Evolutionary conservation across 2,888 invertebrate species (phyloP).

Genomic region (Eilema sororculum): DNA sequence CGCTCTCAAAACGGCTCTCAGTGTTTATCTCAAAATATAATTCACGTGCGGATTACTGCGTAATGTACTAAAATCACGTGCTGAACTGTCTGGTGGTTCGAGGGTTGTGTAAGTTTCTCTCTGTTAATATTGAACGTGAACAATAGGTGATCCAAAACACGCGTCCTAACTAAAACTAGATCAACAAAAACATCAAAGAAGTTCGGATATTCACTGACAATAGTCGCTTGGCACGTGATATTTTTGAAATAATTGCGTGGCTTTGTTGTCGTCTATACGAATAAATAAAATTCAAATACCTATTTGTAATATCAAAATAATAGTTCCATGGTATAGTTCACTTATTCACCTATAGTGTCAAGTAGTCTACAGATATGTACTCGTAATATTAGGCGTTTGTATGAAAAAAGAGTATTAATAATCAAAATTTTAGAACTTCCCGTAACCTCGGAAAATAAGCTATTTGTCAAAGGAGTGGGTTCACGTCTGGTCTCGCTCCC

Average conservation of each 20-base stretch:
- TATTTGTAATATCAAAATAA: no score
- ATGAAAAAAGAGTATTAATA: no score
- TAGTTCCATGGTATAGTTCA: no score
- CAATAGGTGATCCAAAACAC: constrained; percentile 7
- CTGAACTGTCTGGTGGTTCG: constrained; percentile 9
- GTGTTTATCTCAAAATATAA: constrained; percentile 8
- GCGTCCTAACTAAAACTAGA: constrained; percentile 5
- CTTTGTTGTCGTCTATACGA: not conserved
- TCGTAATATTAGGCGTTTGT: no score
- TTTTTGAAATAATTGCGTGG: not conserved
- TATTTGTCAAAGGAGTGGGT: no score
- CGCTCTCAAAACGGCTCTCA: not conserved
- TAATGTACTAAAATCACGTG: constrained; percentile 16
- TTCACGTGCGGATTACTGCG: constrained; percentile 16
- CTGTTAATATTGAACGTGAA: constrained; percentile 9
- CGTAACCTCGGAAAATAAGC: no score
- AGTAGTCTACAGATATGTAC: no score
- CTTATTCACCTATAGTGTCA: no score
- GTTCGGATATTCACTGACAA: not conserved
- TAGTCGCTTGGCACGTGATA: not conserved
- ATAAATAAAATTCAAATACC: no score
- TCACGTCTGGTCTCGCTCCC: no score
- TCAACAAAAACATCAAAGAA: not conserved
- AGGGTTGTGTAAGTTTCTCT: constrained; percentile 6
- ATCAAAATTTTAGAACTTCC: no score